These are phyloP conservation scores for Macroramphosus scolopax DNA, from an alignment of 2,797 vertebrate genomes.

Conservation along the genomic window DNA sequence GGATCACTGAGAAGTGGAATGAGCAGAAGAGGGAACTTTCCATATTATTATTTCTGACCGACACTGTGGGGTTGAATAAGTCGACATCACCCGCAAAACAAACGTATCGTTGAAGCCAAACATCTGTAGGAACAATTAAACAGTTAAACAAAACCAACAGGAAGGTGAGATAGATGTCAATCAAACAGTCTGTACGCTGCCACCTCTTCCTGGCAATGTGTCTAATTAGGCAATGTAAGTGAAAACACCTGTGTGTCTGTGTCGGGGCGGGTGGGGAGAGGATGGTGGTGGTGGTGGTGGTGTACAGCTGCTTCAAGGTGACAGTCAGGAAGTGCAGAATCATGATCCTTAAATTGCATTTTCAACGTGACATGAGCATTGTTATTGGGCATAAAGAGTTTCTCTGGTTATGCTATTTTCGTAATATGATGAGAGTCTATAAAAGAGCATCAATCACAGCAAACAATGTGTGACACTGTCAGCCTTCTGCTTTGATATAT, in stretches of 20 bases:
- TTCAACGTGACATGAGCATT: conserved; percentile 5
- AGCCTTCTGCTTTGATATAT: conserved; percentile 14
- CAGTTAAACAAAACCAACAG: too few species aligned
- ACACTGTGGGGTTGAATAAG: conserved; percentile 21
- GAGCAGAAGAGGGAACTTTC: too few species aligned
- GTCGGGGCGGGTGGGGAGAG: too few species aligned
- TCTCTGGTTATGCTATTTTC: conserved; percentile 5
- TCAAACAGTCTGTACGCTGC: neutral
- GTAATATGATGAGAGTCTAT: conserved; percentile 24
- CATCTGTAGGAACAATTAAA: too few species aligned
- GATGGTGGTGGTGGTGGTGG: too few species aligned
- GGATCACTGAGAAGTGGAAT: too few species aligned
- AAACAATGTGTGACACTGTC: conserved; percentile 12
- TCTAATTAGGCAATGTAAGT: conserved; percentile 1
- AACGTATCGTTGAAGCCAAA: neutral
- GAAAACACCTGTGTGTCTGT: too few species aligned
- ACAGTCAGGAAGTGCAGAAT: neutral
- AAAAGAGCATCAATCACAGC: too few species aligned
- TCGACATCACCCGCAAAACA: conserved; percentile 11
- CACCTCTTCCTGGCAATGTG: neutral
- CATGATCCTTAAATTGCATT: neutral
- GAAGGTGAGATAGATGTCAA: too few species aligned
- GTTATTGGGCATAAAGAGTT: conserved; percentile 16
- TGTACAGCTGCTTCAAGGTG: neutral
- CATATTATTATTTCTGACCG: too few species aligned